Conservation (phyloP, 2,113 vertebrate genomes). For the Cranoglanis bouderius region DNA sequence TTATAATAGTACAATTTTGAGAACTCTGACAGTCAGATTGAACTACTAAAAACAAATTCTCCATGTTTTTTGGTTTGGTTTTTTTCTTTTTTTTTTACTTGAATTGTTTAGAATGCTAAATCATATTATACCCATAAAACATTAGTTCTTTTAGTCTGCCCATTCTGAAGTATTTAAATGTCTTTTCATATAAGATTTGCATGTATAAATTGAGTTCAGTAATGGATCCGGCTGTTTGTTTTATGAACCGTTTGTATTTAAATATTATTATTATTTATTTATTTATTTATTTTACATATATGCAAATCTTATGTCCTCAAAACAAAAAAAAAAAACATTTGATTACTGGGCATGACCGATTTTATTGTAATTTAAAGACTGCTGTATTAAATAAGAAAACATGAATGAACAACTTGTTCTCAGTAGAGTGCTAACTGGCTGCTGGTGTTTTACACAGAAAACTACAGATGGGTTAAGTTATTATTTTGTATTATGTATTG, state of each 20-base stretch:
- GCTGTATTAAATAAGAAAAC: too few species aligned
- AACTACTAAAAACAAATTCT: neutral
- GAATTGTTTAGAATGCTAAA: neutral
- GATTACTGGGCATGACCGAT: constrained; percentile 33
- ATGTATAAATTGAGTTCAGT: neutral
- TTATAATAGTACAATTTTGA: neutral
- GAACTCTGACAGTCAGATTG: neutral
- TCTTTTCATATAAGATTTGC: neutral
- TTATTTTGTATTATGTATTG: neutral
- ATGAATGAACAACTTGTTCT: neutral
- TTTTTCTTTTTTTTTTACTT: neutral
- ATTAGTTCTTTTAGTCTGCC: neutral
- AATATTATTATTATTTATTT: too few species aligned
- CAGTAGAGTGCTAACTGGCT: neutral
- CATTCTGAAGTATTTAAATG: neutral
- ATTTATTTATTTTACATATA: too few species aligned
- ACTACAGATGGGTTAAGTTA: neutral
- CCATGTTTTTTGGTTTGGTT: neutral
- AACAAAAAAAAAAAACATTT: neutral
- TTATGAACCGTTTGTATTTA: neutral
- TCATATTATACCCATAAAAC: neutral
- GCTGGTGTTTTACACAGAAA: neutral
- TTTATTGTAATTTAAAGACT: neutral
- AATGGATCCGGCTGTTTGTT: neutral
- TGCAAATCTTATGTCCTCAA: neutral